phyloP scores from a whole-genome alignment of 2,797 vertebrate genomes.

The Oreochromis mossambicus region DNA sequence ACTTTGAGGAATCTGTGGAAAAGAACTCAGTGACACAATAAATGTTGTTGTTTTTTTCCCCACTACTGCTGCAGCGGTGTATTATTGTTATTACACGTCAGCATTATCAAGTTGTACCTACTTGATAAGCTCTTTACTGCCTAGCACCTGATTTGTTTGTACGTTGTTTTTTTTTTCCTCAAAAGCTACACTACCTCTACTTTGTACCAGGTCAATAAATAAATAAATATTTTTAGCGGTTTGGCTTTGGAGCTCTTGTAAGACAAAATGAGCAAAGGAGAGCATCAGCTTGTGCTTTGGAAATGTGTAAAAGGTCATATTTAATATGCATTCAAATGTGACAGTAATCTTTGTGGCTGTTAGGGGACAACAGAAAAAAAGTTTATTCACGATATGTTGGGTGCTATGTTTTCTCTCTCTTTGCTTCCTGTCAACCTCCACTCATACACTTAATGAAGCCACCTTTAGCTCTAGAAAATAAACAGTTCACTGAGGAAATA shows the following conservation, averaged over 20 bases:
- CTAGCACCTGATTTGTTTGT: background rate
- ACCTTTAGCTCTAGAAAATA: background rate
- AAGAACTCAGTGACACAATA: background rate
- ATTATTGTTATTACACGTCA: background rate
- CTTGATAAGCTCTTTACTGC: background rate
- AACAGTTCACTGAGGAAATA: background rate
- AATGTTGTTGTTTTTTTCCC: background rate
- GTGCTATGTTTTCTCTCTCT: background rate
- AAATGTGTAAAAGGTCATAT: background rate
- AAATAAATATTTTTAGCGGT: background rate
- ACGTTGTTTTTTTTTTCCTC: accelerated
- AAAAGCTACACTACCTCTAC: background rate
- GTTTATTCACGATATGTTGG: background rate
- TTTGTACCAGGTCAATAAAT: background rate
- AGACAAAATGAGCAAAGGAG: background rate
- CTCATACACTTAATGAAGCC: background rate
- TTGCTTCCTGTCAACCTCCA: background rate
- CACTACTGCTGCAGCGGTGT: background rate
- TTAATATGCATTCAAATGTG: background rate
- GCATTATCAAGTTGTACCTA: background rate
- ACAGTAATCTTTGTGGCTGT: background rate
- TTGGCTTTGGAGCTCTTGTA: background rate
- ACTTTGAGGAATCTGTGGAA: background rate
- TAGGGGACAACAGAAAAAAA: background rate
- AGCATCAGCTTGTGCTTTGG: background rate